These are phyloP conservation scores for Eulithis prunata DNA, from an alignment of 2,888 invertebrate species.

Conservation along the genomic window DNA sequence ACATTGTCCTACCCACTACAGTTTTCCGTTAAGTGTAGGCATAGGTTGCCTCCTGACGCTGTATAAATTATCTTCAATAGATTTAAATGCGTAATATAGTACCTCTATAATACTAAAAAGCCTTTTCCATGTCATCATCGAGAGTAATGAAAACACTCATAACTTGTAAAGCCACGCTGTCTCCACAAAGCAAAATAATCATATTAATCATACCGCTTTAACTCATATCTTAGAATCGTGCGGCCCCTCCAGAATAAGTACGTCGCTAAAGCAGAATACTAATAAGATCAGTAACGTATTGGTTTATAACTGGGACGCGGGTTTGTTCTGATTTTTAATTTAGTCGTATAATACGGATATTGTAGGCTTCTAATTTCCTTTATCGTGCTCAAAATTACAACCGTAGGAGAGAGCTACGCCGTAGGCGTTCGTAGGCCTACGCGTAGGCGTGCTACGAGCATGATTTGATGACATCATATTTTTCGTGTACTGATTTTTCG, in stretches of 20 bases:
- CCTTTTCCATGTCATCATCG: constrained; percentile 19
- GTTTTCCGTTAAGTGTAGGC: too few relatives aligned
- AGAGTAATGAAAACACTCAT: constrained; percentile 25
- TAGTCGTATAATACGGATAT: not conserved
- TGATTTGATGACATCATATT: not conserved
- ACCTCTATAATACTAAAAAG: not conserved
- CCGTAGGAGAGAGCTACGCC: not conserved
- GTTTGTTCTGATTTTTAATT: constrained; percentile 52
- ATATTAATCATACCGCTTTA: constrained; percentile 36
- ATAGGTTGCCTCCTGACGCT: too few relatives aligned
- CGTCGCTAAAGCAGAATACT: constrained; percentile 61
- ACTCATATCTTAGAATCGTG: constrained; percentile 36
- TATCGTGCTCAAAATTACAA: not conserved
- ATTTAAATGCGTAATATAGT: too few relatives aligned
- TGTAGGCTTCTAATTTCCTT: too few relatives aligned
- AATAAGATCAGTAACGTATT: constrained; percentile 62
- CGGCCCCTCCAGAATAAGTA: constrained; percentile 57
- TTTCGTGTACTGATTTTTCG: too few relatives aligned
- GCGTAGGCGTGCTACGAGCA: not conserved
- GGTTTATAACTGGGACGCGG: constrained; percentile 45
- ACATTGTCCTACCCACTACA: too few relatives aligned
- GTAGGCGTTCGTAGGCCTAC: not conserved
- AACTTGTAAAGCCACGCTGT: constrained; percentile 27
- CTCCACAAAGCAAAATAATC: constrained; percentile 37
- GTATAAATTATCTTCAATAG: too few relatives aligned